phyloP scores from a whole-genome alignment of 2,888 invertebrate genomes.

The Lasius platythorax region DNA sequence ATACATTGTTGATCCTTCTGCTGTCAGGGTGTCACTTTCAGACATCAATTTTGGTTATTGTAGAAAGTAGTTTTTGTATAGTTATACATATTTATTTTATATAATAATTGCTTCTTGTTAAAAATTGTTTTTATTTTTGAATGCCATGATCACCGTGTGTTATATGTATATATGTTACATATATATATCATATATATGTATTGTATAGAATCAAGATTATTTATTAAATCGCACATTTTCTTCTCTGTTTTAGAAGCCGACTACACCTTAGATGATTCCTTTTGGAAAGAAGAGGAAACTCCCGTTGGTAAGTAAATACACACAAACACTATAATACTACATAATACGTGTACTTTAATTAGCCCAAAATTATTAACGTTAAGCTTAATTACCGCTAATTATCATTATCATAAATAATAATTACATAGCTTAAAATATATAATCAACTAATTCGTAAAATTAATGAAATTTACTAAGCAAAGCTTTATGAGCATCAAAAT shows the following conservation, averaged over 20 bases:
- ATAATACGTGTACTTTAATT: not conserved
- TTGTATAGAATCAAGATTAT: not conserved
- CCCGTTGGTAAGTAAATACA: conserved; percentile 92
- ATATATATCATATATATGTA: not conserved
- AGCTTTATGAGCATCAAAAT: not conserved
- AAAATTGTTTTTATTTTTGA: not conserved
- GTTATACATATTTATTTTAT: conserved; percentile 1
- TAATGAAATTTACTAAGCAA: not conserved
- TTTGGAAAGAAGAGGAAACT: conserved; percentile 97
- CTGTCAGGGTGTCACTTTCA: not conserved
- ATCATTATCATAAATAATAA: not conserved
- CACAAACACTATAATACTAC: not conserved
- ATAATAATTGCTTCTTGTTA: not conserved
- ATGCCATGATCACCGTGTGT: not conserved
- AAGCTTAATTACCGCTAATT: conserved; percentile 4
- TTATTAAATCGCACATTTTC: not conserved
- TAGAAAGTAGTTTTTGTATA: not conserved
- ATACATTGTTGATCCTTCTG: conserved; percentile 17
- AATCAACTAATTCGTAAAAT: conserved; percentile 1
- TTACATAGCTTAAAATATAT: conserved; percentile 5
- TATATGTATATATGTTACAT: not conserved
- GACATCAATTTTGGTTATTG: conserved; percentile 3
- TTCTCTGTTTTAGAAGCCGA: conserved; percentile 91
- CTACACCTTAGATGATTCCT: conserved; percentile 96
- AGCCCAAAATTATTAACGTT: conserved; percentile 2